Evolutionary conservation across 2,797 vertebrate species (phyloP), one percentile per base, ranked within the genome.

Genomic region (Heterohyrax brucei): DNA sequence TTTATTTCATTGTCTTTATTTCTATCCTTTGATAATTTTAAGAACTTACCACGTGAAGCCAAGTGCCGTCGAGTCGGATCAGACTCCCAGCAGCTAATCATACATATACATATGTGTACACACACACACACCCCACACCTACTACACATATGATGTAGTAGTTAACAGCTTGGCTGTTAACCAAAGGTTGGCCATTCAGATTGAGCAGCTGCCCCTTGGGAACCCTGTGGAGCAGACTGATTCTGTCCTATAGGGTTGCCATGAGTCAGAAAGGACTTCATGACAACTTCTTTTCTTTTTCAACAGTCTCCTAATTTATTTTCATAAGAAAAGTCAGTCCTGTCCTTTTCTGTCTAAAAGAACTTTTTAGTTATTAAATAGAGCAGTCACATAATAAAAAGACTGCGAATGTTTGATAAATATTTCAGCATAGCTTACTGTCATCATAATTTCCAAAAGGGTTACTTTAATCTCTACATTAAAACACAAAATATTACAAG

Each of bases 321-420:
- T 94, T 75, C 26, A 56, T 33, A 91, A 94, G 86, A 89, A 95
- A 76, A 73, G 94, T 91, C 96, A 97, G 95, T 87, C 75, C 61
- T 82, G 68, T 53, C 91, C 87, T 75, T 93, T 78, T 81, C 62
- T 77, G 16, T 94, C 62, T 50, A 46, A 97, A 97, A 75, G 16
- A 85, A 93, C 39, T 78, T 93, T 88, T 87, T 73, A 87, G 13
- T 73, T 33, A 84, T 78, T 72, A 97, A 97, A 96, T 84, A 96
- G 96, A 97, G 94, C 76, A 89, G 1, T 10, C 48, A 94, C 1
- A 90, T 30, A 39, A 93, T 93, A 97, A 94, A 87, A 92, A 90
- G 30, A 95, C 94, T 97, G 95, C 79, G 93, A 96, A 89, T 50
- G 30, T 83, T 75, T 97, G 84, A 97, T 97, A 97, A 97, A 97